Percentiles rank a stretch among this genome's conserved stretches.
These are phyloP conservation scores for Alsophila aescularia DNA, from an alignment of 2,888 invertebrate genomes.

Conservation along the genomic window DNA sequence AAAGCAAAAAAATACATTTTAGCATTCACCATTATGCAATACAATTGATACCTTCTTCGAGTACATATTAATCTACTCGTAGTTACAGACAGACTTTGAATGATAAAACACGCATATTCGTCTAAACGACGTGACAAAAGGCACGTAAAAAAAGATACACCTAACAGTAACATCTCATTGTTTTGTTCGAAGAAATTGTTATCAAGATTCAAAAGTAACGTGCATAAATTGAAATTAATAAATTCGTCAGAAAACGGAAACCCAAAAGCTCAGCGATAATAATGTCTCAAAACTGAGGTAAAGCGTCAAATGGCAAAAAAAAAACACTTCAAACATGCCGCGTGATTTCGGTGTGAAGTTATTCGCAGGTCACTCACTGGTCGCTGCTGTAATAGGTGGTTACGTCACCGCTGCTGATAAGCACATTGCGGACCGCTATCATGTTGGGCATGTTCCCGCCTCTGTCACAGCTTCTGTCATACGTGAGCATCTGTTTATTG, in stretches of 20 bases:
- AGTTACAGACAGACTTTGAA: not conserved
- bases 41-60: too few species aligned
- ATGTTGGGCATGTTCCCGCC: slow-evolving; percentile 5
- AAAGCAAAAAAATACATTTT: not conserved
- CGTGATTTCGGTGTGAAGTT: not conserved
- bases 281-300: too few species aligned
- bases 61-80: too few species aligned
- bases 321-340: not conserved
- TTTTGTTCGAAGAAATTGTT: not conserved
- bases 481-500: not conserved
- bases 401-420: slow-evolving; percentile 7
- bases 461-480: slow-evolving; percentile 3
- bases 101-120: slow-evolving; percentile 14
- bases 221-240: not conserved
- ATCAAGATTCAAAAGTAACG: not conserved
- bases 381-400: slow-evolving; percentile 1
- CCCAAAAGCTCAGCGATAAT: too few species aligned
- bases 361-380: not conserved
- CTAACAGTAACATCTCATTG: not conserved
- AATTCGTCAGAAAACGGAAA: too few species aligned
- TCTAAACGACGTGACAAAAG: slow-evolving; percentile 3
- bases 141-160: slow-evolving; percentile 10
- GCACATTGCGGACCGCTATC: not conserved
- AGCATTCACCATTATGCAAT: too few species aligned
- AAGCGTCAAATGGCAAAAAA: not conserved